A percentile compares a stretch with the other conserved stretches of the same genome.
Conservation (phyloP, 2,113 vertebrate species). For the Macquaria australasica region DNA sequence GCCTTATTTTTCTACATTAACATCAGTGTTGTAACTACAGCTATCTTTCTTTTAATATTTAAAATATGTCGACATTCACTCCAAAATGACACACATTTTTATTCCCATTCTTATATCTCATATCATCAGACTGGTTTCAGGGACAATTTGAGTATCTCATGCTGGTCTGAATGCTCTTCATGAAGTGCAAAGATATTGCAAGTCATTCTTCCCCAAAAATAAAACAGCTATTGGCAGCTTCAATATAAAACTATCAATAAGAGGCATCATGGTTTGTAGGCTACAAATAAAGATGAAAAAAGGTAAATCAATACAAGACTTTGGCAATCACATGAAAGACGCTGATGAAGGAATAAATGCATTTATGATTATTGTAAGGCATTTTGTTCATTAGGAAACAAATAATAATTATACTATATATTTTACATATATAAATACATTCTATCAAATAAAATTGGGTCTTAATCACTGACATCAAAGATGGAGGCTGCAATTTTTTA, state of each 20-base stretch:
- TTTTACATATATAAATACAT: not conserved
- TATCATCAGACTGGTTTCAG: not conserved
- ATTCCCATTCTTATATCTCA: not conserved
- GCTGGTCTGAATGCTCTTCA: not conserved
- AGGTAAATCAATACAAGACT: too few species aligned
- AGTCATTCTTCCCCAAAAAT: not conserved
- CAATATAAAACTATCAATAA: not conserved
- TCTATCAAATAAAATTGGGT: not conserved
- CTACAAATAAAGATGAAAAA: slow-evolving; percentile 1
- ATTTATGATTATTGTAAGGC: not conserved
- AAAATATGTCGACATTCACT: not conserved
- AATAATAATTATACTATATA: not conserved
- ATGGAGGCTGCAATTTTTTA: not conserved
- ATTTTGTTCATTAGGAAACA: not conserved
- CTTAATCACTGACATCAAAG: not conserved
- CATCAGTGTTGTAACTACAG: not conserved
- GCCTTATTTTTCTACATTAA: not conserved
- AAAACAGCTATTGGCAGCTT: not conserved
- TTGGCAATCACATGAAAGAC: not conserved
- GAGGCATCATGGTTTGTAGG: not conserved
- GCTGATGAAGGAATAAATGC: not conserved
- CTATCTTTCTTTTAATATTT: not conserved
- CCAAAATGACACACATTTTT: not conserved
- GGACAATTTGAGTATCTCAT: not conserved
- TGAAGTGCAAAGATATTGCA: not conserved